These are phyloP conservation scores for Alosa alosa DNA, from an alignment of 2,113 vertebrate species.

Conservation along the genomic window DNA sequence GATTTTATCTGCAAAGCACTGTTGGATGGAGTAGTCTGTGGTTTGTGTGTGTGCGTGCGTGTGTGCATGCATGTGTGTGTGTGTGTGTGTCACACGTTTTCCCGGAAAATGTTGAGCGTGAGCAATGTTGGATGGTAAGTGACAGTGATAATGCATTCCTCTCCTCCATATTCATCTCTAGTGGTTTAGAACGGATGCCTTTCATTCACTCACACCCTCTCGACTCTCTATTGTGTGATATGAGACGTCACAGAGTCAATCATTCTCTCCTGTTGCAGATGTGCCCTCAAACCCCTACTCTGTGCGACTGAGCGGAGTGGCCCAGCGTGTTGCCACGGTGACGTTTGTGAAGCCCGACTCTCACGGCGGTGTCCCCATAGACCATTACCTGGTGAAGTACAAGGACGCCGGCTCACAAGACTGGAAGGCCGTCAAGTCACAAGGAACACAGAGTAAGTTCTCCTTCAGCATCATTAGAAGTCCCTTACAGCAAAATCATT, in stretches of 20 bases:
- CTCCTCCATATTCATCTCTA: background rate
- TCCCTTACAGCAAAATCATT: background rate
- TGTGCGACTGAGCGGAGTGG: slow-evolving; percentile 84
- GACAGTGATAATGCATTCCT: background rate
- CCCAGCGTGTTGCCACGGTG: slow-evolving; percentile 88
- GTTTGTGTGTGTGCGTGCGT: background rate
- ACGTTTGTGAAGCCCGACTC: slow-evolving; percentile 94
- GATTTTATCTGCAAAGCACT: too few species aligned
- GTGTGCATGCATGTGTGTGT: background rate
- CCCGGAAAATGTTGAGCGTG: background rate
- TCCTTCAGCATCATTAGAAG: background rate
- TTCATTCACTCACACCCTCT: slow-evolving; percentile 8
- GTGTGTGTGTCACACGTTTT: background rate
- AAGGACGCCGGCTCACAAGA: slow-evolving; percentile 86
- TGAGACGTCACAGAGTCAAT: background rate
- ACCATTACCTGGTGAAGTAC: slow-evolving; percentile 92
- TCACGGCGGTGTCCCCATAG: slow-evolving; percentile 94
- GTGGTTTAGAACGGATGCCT: background rate
- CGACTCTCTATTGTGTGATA: background rate
- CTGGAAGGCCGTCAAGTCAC: slow-evolving; percentile 92
- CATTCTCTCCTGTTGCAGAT: slow-evolving; percentile 68
- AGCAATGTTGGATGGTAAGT: background rate
- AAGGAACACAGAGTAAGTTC: slow-evolving; percentile 93
- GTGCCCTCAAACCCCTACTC: slow-evolving; percentile 93
- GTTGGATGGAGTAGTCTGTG: too few species aligned